These are phyloP conservation scores for Erannis defoliaria DNA, from an alignment of 2,888 invertebrate species.

Conservation along the genomic window DNA sequence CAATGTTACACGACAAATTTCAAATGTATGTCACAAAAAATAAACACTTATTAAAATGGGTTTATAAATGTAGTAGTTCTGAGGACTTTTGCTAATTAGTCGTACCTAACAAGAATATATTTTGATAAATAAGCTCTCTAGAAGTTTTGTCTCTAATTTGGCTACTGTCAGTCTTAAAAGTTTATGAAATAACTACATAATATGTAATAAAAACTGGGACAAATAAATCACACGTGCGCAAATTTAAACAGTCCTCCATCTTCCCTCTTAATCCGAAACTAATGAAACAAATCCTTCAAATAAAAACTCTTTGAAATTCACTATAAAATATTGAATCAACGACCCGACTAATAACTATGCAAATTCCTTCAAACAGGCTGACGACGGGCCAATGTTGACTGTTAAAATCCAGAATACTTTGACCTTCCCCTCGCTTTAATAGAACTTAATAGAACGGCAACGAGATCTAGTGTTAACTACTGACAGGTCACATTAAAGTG, in stretches of 20 bases:
- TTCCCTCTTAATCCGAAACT: conserved; percentile 30
- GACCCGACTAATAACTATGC: conserved; percentile 72
- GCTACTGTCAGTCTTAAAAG: neutral
- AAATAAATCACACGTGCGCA: conserved; percentile 33
- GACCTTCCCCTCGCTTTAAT: neutral
- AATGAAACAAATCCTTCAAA: conserved; percentile 37
- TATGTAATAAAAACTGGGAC: neutral
- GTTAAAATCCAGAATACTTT: conserved; percentile 10
- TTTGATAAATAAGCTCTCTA: too few relatives aligned
- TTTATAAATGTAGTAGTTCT: too few relatives aligned
- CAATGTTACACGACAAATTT: too few relatives aligned
- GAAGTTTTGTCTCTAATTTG: neutral
- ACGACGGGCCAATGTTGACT: conserved; percentile 29
- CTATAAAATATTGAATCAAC: conserved; percentile 62
- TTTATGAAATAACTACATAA: neutral
- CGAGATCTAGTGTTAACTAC: neutral
- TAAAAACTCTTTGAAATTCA: conserved; percentile 41
- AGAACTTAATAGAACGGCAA: neutral
- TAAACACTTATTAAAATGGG: too few relatives aligned
- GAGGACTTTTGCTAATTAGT: too few relatives aligned
- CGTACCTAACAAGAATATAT: too few relatives aligned
- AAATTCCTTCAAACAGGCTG: conserved; percentile 69
- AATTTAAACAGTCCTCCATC: conserved; percentile 3
- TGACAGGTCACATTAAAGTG: conserved; percentile 25
- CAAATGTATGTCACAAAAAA: too few relatives aligned